A percentile compares a stretch with the other conserved stretches of the same genome.
phyloP scores from a whole-genome alignment of 2,797 vertebrate species.

The Borostomias antarcticus region DNA sequence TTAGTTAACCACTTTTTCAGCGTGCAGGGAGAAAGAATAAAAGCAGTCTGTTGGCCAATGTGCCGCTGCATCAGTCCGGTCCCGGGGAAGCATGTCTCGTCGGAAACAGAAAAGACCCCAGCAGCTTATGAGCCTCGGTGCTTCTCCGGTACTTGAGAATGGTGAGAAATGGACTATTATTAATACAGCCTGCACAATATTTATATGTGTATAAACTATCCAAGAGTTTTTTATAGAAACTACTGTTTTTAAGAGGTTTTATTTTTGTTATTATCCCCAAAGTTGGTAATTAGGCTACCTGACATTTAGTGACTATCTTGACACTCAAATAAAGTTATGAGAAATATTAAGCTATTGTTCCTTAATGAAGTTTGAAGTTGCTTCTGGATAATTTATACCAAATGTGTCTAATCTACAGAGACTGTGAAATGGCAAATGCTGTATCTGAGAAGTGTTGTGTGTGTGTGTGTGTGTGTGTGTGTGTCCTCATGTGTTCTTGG shows the following conservation, averaged over 20 bases:
- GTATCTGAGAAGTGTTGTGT: no score
- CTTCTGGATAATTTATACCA: not conserved
- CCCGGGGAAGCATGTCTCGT: slow-evolving; percentile 73
- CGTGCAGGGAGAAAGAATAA: slow-evolving; percentile 60
- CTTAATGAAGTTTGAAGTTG: not conserved
- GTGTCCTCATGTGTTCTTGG: no score
- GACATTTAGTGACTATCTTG: not conserved
- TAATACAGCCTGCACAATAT: not conserved
- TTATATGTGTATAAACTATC: not conserved
- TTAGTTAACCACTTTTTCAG: slow-evolving; percentile 59
- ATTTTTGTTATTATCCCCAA: not conserved
- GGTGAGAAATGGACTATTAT: slow-evolving; percentile 66
- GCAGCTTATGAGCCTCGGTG: slow-evolving; percentile 72
- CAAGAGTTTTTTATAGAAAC: not conserved
- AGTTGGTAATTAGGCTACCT: not conserved
- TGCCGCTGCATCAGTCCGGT: slow-evolving; percentile 53
- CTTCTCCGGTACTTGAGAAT: slow-evolving; percentile 70
- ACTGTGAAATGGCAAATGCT: not conserved
- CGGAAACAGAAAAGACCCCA: slow-evolving; percentile 80
- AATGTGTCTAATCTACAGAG: not conserved
- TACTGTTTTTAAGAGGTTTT: not conserved
- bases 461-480: no score
- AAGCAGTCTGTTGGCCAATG: slow-evolving; percentile 62
- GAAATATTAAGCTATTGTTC: not conserved
- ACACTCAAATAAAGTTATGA: not conserved